Base-by-base conservation (phyloP, 92 coral and sea anemone genomes). In the Pocillopora grandis region DNA sequence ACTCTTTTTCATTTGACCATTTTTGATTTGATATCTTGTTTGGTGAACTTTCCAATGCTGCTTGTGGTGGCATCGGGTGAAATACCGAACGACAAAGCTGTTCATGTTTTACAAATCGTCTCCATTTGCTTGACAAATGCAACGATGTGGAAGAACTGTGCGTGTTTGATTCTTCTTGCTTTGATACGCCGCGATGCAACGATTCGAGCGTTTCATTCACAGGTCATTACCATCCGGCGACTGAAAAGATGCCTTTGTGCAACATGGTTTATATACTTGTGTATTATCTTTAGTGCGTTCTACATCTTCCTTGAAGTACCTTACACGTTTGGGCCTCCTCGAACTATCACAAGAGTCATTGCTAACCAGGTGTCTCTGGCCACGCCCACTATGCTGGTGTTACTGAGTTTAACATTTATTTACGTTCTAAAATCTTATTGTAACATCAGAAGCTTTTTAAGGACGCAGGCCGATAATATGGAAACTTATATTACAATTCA, bases 141-240 rank as follows among this genome's bases (percentile, higher is more conserved):
- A 7, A 68, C 73, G 12, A 19, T 68, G 14, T 68, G 73, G 73
- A 48, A 16, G 13, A 68, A 12, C 49, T 68, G 73, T 17, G 73
- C 73, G 6, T 68, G 73, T 27, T 10, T 68, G 31, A 48, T 68
- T 68, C 15, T 68, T 7, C 48, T 68, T 0, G 73, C 73, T 0
- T 5, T 68, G 73, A 48, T 33, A 48, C 73, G 73, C n/a, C 31
- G 18, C 31, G 73, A 68, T 27, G 73, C 73, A 68, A 68, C 73
- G 11, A 68, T 23, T 33, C 12, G 48, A 9, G 73, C 48, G 14
- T 68, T 68, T 48, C 48, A 27, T 68, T 48, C 73, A 27, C 42
- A 68, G 10, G 36, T 10, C 12, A 23, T 68, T 15, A 68, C 73
- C 2, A 68, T 68, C 12, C 12, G 11, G 18, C 48, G 73, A 27